phyloP scores from a whole-genome alignment of 2,888 invertebrate species.

The Melieria omissa region DNA sequence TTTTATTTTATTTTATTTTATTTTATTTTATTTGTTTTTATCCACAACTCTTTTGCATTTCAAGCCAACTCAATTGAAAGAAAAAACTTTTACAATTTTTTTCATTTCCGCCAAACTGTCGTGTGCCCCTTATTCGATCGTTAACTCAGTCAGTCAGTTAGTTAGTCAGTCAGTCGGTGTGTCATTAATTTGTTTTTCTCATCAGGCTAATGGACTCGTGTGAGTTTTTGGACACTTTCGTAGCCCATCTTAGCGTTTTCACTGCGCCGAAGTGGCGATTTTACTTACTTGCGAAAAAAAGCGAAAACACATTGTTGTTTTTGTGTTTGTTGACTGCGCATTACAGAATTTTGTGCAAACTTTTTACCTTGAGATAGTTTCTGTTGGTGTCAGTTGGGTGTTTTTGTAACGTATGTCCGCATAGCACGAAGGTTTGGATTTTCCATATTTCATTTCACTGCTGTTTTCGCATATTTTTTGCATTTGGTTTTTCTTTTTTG shows the following conservation, averaged over 20 bases:
- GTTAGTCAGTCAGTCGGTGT: no score
- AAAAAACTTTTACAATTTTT: no score
- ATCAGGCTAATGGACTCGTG: conserved; percentile 24
- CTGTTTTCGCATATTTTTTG: background rate
- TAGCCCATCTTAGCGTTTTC: background rate
- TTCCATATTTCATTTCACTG: background rate
- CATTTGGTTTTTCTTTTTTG: background rate
- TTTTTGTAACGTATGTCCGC: conserved; percentile 7
- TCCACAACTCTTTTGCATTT: background rate
- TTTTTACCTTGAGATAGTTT: no score
- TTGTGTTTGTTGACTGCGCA: background rate
- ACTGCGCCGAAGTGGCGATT: background rate
- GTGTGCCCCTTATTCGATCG: no score
- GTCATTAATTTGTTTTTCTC: background rate
- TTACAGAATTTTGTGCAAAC: background rate
- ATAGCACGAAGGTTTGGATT: conserved; percentile 4
- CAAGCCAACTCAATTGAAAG: no score
- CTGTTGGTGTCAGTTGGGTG: no score
- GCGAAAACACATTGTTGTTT: background rate
- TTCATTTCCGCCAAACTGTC: no score
- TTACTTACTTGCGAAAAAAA: background rate
- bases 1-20: conserved; percentile 1
- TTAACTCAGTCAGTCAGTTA: no score
- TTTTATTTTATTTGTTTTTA: background rate
- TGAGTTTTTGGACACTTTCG: background rate